These are phyloP conservation scores for Ibidorhyncha struthersii DNA, from an alignment of 2,113 vertebrate species.

Conservation along the genomic window DNA sequence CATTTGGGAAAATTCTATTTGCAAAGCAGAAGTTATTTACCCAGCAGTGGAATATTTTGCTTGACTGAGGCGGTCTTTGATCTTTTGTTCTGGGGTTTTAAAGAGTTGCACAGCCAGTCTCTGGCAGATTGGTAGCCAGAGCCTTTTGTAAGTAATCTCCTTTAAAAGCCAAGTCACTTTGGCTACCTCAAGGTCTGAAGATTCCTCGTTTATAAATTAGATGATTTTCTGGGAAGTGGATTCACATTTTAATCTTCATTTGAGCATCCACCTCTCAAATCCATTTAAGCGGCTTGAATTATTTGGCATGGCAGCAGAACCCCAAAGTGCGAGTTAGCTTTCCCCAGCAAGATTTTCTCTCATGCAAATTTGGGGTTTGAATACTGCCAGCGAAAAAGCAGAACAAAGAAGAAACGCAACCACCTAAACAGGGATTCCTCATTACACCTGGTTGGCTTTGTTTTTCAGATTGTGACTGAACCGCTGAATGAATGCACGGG, in stretches of 20 bases:
- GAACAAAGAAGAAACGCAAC: slow-evolving; percentile 7
- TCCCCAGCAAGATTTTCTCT: slow-evolving; percentile 10
- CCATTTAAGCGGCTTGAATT: slow-evolving; percentile 31
- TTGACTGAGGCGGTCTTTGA: slow-evolving; percentile 6
- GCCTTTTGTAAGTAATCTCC: slow-evolving; percentile 13
- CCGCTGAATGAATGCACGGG: not conserved
- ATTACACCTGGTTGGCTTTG: not conserved
- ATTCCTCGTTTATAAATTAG: not conserved
- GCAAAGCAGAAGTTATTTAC: slow-evolving; percentile 19
- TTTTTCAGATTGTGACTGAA: slow-evolving; percentile 6
- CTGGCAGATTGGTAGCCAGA: not conserved
- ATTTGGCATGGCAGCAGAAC: not conserved
- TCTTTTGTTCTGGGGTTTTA: slow-evolving; percentile 29
- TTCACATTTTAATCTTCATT: slow-evolving; percentile 31
- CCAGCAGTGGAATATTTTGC: not conserved
- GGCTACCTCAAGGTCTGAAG: not conserved
- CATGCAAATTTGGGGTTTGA: slow-evolving; percentile 9
- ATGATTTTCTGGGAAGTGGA: not conserved
- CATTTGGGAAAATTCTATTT: not conserved
- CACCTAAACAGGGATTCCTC: not conserved
- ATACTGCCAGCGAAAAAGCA: not conserved
- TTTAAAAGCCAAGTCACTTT: slow-evolving; percentile 9
- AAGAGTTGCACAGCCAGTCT: not conserved
- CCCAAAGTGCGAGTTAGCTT: not conserved
- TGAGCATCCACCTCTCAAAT: not conserved